Base-by-base conservation (phyloP, 2,113 vertebrate genomes). In the Periophthalmodon schlosseri region DNA sequence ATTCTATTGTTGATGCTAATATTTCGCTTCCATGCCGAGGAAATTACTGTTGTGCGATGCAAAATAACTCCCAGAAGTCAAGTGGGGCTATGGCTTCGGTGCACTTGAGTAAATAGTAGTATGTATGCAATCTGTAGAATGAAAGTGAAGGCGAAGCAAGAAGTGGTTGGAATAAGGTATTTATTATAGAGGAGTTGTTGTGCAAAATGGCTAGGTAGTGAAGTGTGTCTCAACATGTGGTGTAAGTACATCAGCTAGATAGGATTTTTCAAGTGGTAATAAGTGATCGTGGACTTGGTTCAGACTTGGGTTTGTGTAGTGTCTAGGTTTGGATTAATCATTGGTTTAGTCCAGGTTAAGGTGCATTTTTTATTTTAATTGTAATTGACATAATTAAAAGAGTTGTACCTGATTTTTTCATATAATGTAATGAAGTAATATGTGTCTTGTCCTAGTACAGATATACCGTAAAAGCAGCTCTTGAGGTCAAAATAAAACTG, bases 161-260 rank as follows among this genome's bases (percentile, higher is more conserved):
- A 20, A 49, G 50, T 28, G 23, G 68, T 70, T 28, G 39, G 47
- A 83, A 71, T 64, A 69, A 68, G 68, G 66, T 47, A 52, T 74
- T 52, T 73, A 69, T 66, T 64, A 79, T 85, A 76, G 81, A 80
- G 80, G 85, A 79, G 76, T 81, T 20, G 33, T 71, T 75, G 79
- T 76, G 76, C 6, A 54, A 52, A 54, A 20, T 20, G 18, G 18
- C 15, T 5, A 18, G 16, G 49, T 52, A 54, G 18, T 54, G 50
- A n/a, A 54, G 20, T 54, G 52, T 10, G 14, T 54, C 7, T 16
- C 18, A 10, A n/a, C 18, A n/a, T n/a, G 52, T 3, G 52, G 52
- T n/a, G 18, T 9, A n/a, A 5, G 20, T 56, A n/a, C 9, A 9
- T 56, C 52, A 2, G 52, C 8, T 56, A 6, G 1, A 52, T 20